Percentiles rank a stretch among this genome's conserved stretches.
phyloP scores from a whole-genome alignment of 1,140 invertebrate species.

The Dinoponera quadriceps region DNA sequence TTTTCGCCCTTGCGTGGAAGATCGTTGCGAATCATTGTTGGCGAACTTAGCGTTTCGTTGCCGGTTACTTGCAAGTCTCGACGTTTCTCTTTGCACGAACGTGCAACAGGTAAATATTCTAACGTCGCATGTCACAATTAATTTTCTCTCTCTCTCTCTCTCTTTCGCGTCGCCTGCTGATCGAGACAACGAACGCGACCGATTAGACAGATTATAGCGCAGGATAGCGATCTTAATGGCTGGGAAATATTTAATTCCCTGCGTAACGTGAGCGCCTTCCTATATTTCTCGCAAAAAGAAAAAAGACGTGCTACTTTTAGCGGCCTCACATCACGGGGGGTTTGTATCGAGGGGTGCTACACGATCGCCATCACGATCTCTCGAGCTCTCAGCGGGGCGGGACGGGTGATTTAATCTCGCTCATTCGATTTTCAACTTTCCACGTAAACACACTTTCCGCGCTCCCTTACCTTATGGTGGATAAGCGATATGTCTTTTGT shows the following conservation, averaged over 20 bases:
- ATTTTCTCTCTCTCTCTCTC: constrained; percentile 67
- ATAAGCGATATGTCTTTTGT: constrained; percentile 80
- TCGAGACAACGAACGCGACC: constrained; percentile 29
- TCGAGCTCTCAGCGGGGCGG: not conserved
- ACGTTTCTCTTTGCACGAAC: constrained; percentile 66
- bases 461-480: constrained; percentile 78
- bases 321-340: not conserved
- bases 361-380: not conserved
- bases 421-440: not conserved
- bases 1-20: constrained; percentile 13
- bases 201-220: constrained; percentile 30
- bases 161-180: constrained; percentile 27
- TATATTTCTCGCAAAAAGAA: constrained; percentile 11
- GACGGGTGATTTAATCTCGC: not conserved
- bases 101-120: constrained; percentile 76
- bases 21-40: constrained; percentile 33
- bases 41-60: constrained; percentile 19
- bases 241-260: constrained; percentile 27
- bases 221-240: constrained; percentile 37
- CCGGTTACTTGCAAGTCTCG: constrained; percentile 48
- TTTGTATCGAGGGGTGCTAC: not conserved
- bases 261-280: not conserved
- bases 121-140: constrained; percentile 76
- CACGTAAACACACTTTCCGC: not conserved
- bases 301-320: not conserved